Conservation (phyloP, 1,140 invertebrate species). For the Ganaspis sp. region DNA sequence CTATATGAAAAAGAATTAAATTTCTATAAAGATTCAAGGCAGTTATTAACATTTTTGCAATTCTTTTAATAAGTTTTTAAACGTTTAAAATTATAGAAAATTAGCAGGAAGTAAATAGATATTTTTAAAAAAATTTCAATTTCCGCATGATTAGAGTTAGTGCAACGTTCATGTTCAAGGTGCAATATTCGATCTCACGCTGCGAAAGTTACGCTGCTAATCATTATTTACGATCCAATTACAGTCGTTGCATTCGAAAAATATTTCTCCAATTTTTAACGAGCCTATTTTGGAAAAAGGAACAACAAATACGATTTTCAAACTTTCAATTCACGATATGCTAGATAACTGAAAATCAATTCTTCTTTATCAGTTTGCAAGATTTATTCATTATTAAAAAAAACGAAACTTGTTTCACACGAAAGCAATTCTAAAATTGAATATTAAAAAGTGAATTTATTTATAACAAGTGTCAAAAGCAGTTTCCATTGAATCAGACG, state of each 20-base stretch:
- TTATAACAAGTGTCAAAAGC: not conserved
- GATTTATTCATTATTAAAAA: constrained; percentile 3
- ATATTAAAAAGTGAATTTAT: constrained; percentile 6
- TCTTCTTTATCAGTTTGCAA: not conserved
- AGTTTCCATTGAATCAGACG: not conserved
- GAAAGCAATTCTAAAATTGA: not conserved
- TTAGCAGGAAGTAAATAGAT: not conserved
- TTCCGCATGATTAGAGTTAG: constrained; percentile 8
- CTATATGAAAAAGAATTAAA: too few species aligned
- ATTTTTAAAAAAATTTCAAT: not conserved
- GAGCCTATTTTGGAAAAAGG: not conserved
- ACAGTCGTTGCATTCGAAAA: not conserved
- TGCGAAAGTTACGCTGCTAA: constrained; percentile 12
- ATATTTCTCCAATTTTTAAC: not conserved
- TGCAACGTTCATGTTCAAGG: constrained; percentile 18
- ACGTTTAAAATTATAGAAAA: not conserved
- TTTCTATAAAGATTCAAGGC: too few species aligned
- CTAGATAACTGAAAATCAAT: not conserved
- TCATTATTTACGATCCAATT: constrained; percentile 7
- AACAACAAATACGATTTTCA: not conserved
- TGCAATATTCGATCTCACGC: constrained; percentile 18
- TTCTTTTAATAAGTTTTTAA: too few species aligned
- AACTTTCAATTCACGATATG: not conserved
- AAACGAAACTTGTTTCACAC: not conserved
- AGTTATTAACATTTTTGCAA: too few species aligned